Conservation (phyloP, 2,113 vertebrate species). For the Oxyruncus cristatus region DNA sequence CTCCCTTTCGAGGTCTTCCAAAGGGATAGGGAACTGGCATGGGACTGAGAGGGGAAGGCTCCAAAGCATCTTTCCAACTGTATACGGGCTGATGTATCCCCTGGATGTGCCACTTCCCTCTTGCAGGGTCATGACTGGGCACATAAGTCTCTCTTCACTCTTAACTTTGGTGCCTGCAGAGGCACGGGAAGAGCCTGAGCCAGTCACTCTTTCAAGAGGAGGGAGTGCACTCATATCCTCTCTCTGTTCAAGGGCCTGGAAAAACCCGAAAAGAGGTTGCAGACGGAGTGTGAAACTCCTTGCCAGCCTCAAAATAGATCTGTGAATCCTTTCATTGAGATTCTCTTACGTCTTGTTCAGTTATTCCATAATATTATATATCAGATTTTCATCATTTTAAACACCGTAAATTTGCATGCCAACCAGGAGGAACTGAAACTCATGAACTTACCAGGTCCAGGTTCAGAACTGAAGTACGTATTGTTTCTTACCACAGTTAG, state of each 20-base stretch:
- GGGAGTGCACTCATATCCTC: background rate
- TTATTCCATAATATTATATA: background rate
- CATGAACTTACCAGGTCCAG: background rate
- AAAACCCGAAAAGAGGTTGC: background rate
- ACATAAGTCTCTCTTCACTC: rapidly evolving
- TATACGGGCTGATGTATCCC: background rate
- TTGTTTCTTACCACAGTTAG: background rate
- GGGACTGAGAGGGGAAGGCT: background rate
- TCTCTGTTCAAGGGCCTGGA: background rate
- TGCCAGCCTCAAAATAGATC: background rate
- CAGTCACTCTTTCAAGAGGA: background rate
- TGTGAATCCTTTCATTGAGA: background rate
- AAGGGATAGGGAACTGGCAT: background rate
- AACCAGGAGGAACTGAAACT: background rate
- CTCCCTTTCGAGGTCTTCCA: background rate
- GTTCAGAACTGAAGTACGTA: background rate
- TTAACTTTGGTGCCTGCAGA: background rate
- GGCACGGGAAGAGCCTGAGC: background rate
- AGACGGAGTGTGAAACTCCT: background rate
- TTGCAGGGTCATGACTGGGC: background rate
- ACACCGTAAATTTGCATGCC: background rate
- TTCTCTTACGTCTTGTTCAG: background rate
- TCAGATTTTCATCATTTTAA: background rate
- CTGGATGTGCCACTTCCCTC: background rate
- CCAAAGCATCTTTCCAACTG: background rate